Evolutionary conservation across 2,888 invertebrate species (phyloP), one percentile per base, ranked within the genome.

Genomic region (Apamea crenata): DNA sequence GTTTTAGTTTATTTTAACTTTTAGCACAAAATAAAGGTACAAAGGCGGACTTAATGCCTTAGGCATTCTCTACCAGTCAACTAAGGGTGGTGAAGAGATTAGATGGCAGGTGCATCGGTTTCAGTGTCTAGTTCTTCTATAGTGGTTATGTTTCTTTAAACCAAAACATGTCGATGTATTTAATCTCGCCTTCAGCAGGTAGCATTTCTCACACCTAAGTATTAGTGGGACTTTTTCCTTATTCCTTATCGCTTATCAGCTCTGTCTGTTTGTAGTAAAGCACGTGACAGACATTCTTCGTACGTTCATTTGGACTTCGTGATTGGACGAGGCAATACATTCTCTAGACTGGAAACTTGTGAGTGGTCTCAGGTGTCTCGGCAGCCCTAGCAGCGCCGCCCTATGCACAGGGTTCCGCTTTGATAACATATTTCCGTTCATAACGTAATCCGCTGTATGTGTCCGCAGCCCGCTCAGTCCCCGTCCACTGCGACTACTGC

Each of bases 381-480:
- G 44, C 73, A 76, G 53, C 65, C 73, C 63, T 63, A 21, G 61
- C 56, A 2, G n/a, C n/a, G 40, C 73, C 44, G 40, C 47, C 56
- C 21, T 61, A 7, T 25, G 40, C 63, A 21, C 44, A 40, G 32
- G 56, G 59, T 67, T 44, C 73, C 32, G 70, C 65, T 66, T 68
- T 68, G 50, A 56, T 77, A 70, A 50, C 53, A 61, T 73, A 68
- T 78, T 77, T 76, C 65, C 76, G 65, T 71, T 47, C 25, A 40
- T 53, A 44, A 63, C 32, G 29, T 78, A 67, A 75, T 65, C 66
- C 72, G 40, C 25, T 25, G n/a, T 18, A 18, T 10, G 53, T 47
- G n/a, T 18, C 61, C n/a, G 73, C 71, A 18, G 66, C 36, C n/a
- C 67, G 44, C 81, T 12, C 50, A 25, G 29, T 40, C 40, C 16